These are phyloP conservation scores for Lycaena phlaeas DNA, from an alignment of 2,888 invertebrate species.

Conservation along the genomic window DNA sequence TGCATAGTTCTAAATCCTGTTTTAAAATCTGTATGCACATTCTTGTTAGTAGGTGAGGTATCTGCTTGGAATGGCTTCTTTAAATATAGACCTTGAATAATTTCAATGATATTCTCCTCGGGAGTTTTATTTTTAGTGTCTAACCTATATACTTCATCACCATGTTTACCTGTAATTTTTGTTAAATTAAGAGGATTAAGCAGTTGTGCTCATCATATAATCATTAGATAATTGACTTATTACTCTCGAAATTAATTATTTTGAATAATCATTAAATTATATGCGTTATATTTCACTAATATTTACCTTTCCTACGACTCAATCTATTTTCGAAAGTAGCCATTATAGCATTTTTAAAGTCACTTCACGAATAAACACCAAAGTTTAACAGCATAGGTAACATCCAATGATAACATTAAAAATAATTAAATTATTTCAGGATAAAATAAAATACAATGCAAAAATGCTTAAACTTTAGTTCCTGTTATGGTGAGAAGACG, in stretches of 20 bases:
- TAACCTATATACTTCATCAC: slow-evolving; percentile 77
- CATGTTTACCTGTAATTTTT: slow-evolving; percentile 60
- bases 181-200: neutral
- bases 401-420: slow-evolving; percentile 11
- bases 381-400: slow-evolving; percentile 9
- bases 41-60: slow-evolving; percentile 51
- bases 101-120: slow-evolving; percentile 76
- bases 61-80: slow-evolving; percentile 53
- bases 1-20: slow-evolving; percentile 73
- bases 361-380: slow-evolving; percentile 11
- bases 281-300: slow-evolving; percentile 14
- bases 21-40: slow-evolving; percentile 57
- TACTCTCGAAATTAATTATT: neutral
- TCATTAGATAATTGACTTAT: neutral
- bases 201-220: neutral
- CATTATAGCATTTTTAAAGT: slow-evolving; percentile 56
- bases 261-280: neutral
- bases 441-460: slow-evolving; percentile 13
- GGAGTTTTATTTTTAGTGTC: slow-evolving; percentile 72
- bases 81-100: slow-evolving; percentile 74
- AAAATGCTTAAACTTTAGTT: slow-evolving; percentile 17
- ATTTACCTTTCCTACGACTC: slow-evolving; percentile 65
- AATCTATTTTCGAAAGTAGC: slow-evolving; percentile 62
- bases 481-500: slow-evolving; percentile 23
- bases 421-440: slow-evolving; percentile 10